A percentile compares a stretch with the other conserved stretches of the same genome.
phyloP scores from a whole-genome alignment of 1,140 invertebrate species.

The Vanessa atalanta region DNA sequence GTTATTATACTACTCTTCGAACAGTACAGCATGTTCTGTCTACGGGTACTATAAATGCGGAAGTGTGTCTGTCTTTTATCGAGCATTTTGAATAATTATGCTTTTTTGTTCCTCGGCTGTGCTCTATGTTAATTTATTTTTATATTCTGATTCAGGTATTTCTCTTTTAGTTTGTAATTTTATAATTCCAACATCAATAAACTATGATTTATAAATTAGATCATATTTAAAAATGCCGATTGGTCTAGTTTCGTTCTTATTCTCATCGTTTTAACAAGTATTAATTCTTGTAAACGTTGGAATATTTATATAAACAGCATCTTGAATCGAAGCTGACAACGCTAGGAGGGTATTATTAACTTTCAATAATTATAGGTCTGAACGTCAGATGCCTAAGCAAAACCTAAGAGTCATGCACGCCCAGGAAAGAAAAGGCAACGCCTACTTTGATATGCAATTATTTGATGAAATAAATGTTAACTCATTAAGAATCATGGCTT shows the following conservation, averaged over 20 bases:
- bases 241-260: background rate
- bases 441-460: slow-evolving; percentile 10
- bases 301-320: slow-evolving; percentile 17
- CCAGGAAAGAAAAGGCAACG: slow-evolving; percentile 23
- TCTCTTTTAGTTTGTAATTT: too few relatives aligned
- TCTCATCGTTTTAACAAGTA: background rate
- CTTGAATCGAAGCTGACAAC: slow-evolving; percentile 11
- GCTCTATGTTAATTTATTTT: too few relatives aligned
- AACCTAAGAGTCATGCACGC: slow-evolving; percentile 35
- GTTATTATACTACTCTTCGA: too few relatives aligned
- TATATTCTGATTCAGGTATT: too few relatives aligned
- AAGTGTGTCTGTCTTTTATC: too few relatives aligned
- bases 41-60: too few relatives aligned
- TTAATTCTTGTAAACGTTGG: background rate
- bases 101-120: too few relatives aligned
- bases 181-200: too few relatives aligned
- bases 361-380: slow-evolving; percentile 37
- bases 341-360: slow-evolving; percentile 25
- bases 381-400: slow-evolving; percentile 33
- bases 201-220: too few relatives aligned
- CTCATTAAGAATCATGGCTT: slow-evolving; percentile 6
- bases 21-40: too few relatives aligned
- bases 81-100: too few relatives aligned
- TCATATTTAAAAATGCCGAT: too few relatives aligned
- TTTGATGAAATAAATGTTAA: slow-evolving; percentile 24